Conservation (phyloP, 2,888 invertebrate species). For the Eulithis prunata region DNA sequence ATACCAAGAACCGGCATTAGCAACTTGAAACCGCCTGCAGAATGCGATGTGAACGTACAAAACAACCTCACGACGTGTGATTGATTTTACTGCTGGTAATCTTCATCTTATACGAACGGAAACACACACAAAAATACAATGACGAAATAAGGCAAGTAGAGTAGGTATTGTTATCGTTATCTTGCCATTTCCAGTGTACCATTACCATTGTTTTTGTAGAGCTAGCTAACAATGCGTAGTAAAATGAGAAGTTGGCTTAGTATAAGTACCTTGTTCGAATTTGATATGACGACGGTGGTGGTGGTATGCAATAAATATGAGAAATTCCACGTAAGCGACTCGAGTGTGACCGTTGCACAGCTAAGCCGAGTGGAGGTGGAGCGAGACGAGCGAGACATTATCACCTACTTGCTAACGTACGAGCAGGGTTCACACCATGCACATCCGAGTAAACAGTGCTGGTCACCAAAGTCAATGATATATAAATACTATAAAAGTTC, state of each 20-base stretch:
- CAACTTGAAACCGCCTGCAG: slow-evolving; percentile 15
- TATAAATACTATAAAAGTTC: no score
- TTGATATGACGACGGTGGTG: slow-evolving; percentile 53
- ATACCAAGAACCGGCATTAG: slow-evolving; percentile 25
- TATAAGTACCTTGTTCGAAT: slow-evolving; percentile 38
- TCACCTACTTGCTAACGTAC: slow-evolving; percentile 60
- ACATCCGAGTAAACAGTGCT: slow-evolving; percentile 4
- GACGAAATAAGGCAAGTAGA: slow-evolving; percentile 15
- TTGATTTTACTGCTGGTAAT: slow-evolving; percentile 29
- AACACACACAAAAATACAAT: slow-evolving; percentile 30
- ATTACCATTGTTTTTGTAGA: slow-evolving; percentile 45
- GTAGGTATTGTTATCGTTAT: slow-evolving; percentile 30
- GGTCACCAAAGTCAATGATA: neutral
- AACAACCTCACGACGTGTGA: slow-evolving; percentile 28
- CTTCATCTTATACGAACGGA: slow-evolving; percentile 21
- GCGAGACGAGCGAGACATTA: slow-evolving; percentile 73
- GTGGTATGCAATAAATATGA: slow-evolving; percentile 56
- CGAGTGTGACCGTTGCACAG: slow-evolving; percentile 53
- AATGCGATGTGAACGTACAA: slow-evolving; percentile 33
- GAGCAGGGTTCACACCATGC: slow-evolving; percentile 23
- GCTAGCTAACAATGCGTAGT: slow-evolving; percentile 56
- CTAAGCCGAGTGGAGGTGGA: slow-evolving; percentile 60
- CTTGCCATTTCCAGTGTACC: slow-evolving; percentile 13
- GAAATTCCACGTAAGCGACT: slow-evolving; percentile 64
- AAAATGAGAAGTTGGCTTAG: slow-evolving; percentile 45